Evolutionary conservation across 2,888 invertebrate genomes (phyloP).

Genomic region (Ferrisia virgata): DNA sequence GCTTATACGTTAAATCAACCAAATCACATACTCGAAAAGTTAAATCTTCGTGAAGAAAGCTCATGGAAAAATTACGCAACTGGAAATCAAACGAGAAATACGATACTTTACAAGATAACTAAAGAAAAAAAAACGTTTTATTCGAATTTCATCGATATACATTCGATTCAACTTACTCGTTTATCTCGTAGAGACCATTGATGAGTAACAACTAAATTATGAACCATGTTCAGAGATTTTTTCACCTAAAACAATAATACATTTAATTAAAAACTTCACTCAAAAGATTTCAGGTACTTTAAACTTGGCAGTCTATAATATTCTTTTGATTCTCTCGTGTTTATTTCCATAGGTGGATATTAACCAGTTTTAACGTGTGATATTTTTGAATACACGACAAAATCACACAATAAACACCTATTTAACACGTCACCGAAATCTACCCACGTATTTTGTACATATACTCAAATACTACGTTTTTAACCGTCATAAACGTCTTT

Average conservation of each 20-base stretch:
- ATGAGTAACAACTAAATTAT: not conserved
- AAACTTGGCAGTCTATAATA: too few species aligned
- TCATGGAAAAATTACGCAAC: not conserved
- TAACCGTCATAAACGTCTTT: not conserved
- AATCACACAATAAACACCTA: not conserved
- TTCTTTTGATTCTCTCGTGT: too few species aligned
- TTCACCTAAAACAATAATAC: not conserved
- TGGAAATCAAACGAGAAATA: not conserved
- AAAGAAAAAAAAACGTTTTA: not conserved
- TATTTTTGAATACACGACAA: not conserved
- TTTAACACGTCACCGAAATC: not conserved
- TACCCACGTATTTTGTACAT: not conserved
- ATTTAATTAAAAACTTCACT: not conserved
- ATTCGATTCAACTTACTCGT: not conserved
- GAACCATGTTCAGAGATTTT: not conserved
- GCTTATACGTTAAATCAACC: conserved; percentile 26
- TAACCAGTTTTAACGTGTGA: not conserved
- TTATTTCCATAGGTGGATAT: too few species aligned
- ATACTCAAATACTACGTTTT: not conserved
- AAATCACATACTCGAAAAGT: not conserved
- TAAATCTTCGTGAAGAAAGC: conserved; percentile 22
- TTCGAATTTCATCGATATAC: not conserved
- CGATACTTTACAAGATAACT: not conserved
- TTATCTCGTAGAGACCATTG: not conserved
- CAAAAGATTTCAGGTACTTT: too few species aligned